Percentiles rank a stretch among this genome's conserved stretches.
These are phyloP conservation scores for Dimorphilus gyrociliatus DNA, from an alignment of 2,888 invertebrate genomes.

Conservation along the genomic window DNA sequence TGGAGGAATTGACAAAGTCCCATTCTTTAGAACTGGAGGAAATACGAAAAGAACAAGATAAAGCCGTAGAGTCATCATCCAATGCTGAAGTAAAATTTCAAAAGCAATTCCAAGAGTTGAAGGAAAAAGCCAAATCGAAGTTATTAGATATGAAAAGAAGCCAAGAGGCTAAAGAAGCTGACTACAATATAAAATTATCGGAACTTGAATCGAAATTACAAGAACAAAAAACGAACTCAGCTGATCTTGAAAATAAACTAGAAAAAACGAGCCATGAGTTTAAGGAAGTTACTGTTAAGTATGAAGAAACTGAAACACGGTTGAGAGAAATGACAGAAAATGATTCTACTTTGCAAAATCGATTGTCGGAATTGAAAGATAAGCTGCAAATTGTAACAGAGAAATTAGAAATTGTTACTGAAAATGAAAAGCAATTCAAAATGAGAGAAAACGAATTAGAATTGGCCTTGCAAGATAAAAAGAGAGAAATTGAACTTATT, in stretches of 20 bases:
- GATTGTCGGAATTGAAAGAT: slow-evolving; percentile 17
- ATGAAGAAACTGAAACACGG: slow-evolving; percentile 13
- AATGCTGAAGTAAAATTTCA: slow-evolving; percentile 4
- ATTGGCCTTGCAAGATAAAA: too few species aligned
- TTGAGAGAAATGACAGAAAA: slow-evolving; percentile 14
- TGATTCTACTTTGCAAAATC: slow-evolving; percentile 20
- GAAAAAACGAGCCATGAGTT: slow-evolving; percentile 2
- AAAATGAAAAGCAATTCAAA: too few species aligned
- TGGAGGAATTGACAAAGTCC: too few species aligned
- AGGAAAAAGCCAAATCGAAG: slow-evolving; percentile 6
- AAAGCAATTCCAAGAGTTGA: slow-evolving; percentile 7
- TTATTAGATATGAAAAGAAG: slow-evolving; percentile 5
- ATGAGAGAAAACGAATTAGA: too few species aligned
- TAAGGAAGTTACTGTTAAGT: too few species aligned
- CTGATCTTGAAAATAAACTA: background rate
- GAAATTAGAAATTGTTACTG: too few species aligned
- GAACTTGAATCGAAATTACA: slow-evolving; percentile 2
- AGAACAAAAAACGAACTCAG: slow-evolving; percentile 1
- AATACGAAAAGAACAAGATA: too few species aligned
- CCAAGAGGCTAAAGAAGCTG: slow-evolving; percentile 1
- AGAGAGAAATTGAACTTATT: too few species aligned
- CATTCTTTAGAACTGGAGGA: too few species aligned
- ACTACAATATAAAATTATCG: slow-evolving; percentile 6
- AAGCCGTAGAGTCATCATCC: too few species aligned
- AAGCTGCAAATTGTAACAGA: too few species aligned